A percentile compares a stretch with the other conserved stretches of the same genome.
phyloP scores from a whole-genome alignment of 2,797 vertebrate genomes.

The Danio albolineatus region DNA sequence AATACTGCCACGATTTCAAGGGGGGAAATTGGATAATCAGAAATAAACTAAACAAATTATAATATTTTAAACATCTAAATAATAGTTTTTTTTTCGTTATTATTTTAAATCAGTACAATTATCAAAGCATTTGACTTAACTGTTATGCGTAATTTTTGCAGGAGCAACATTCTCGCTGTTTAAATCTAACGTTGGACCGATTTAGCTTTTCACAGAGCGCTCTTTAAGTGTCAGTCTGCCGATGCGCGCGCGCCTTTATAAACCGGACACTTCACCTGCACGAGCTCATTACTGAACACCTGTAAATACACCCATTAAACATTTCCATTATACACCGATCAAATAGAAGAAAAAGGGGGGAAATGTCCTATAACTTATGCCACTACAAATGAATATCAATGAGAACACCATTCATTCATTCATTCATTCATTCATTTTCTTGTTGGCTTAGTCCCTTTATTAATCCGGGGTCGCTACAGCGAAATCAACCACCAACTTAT shows the following conservation, averaged over 20 bases:
- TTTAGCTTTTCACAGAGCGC: not conserved
- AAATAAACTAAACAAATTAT: not conserved
- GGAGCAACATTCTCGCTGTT: not conserved
- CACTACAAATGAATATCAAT: not conserved
- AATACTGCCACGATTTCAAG: not conserved
- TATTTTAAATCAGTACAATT: not conserved
- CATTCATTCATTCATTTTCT: no score
- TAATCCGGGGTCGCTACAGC: no score
- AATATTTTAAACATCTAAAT: not conserved
- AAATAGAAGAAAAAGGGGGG: not conserved
- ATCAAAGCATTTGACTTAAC: not conserved
- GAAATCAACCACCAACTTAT: no score
- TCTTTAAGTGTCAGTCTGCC: not conserved
- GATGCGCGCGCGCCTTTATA: not conserved
- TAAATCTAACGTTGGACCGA: not conserved
- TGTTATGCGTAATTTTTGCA: not conserved
- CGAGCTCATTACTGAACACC: not conserved
- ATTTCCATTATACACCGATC: not conserved
- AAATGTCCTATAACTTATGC: no score
- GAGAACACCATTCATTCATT: no score
- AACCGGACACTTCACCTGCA: conserved; percentile 4
- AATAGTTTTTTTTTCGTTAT: no score
- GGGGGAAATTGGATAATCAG: not conserved
- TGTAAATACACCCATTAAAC: not conserved
- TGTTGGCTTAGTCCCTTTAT: no score